These are phyloP conservation scores for Gambusia affinis DNA, from an alignment of 2,113 vertebrate species.

Conservation along the genomic window DNA sequence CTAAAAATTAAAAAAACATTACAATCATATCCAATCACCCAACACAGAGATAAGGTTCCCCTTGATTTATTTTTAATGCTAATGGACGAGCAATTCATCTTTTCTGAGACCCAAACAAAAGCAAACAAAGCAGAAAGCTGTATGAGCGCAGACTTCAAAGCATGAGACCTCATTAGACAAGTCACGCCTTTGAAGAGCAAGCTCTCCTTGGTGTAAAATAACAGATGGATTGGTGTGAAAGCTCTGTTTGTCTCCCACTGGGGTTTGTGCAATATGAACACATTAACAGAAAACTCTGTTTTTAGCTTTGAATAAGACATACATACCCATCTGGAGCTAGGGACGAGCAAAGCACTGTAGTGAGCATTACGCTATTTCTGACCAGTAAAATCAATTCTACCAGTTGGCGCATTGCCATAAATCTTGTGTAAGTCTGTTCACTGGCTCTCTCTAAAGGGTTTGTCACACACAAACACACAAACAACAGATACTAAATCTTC, in stretches of 20 bases:
- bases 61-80: slow-evolving; percentile 45
- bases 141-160: slow-evolving; percentile 67
- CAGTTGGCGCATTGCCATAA: slow-evolving; percentile 23
- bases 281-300: slow-evolving; percentile 42
- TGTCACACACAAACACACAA: neutral
- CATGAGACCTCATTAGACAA: slow-evolving; percentile 54
- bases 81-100: slow-evolving; percentile 49
- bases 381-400: slow-evolving; percentile 33
- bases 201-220: slow-evolving; percentile 54
- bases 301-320: slow-evolving; percentile 38
- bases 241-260: slow-evolving; percentile 28
- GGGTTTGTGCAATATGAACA: slow-evolving; percentile 44
- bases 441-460: slow-evolving; percentile 33
- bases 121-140: slow-evolving; percentile 57
- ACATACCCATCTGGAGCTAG: slow-evolving; percentile 7
- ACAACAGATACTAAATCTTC: neutral
- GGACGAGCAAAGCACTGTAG: slow-evolving; percentile 19
- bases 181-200: slow-evolving; percentile 59
- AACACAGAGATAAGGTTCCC: slow-evolving; percentile 21
- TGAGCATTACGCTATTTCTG: slow-evolving; percentile 11
- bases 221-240: slow-evolving; percentile 51
- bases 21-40: slow-evolving; percentile 44
- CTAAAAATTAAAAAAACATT: slow-evolving; percentile 31
- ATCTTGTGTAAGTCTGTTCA: slow-evolving; percentile 34
- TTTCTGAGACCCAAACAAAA: slow-evolving; percentile 52